These are phyloP conservation scores for Fragum sueziense DNA, from an alignment of 2,888 invertebrate species.

Conservation along the genomic window DNA sequence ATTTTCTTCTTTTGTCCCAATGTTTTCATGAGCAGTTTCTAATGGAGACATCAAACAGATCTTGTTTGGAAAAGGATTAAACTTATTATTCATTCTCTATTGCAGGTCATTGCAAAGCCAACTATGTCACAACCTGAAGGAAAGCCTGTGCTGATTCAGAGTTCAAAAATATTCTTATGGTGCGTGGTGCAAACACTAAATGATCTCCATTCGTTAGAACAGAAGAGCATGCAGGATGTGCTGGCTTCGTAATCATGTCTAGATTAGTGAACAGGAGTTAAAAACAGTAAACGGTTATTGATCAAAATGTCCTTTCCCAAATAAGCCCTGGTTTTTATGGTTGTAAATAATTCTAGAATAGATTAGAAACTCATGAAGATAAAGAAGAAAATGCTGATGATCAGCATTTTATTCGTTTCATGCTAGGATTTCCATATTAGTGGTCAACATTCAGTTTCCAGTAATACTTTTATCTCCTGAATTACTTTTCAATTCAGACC, in stretches of 20 bases:
- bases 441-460: no score
- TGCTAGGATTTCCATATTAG: neutral
- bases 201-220: no score
- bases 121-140: slow-evolving; percentile 59
- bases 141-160: no score
- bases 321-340: no score
- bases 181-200: no score
- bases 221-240: no score
- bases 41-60: neutral
- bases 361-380: neutral
- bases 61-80: neutral
- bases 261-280: neutral
- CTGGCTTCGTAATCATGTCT: neutral
- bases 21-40: neutral
- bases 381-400: neutral
- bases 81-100: slow-evolving; percentile 15
- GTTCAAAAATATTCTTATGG: no score
- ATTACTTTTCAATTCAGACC: neutral
- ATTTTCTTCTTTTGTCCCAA: no score
- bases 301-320: no score
- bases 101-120: slow-evolving; percentile 67
- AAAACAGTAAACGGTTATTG: no score
- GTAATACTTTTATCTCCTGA: no score
- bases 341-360: neutral
- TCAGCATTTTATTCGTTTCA: neutral